These are phyloP conservation scores for Cephalophus harveyi DNA, from an alignment of 2,113 vertebrate species.

Conservation along the genomic window DNA sequence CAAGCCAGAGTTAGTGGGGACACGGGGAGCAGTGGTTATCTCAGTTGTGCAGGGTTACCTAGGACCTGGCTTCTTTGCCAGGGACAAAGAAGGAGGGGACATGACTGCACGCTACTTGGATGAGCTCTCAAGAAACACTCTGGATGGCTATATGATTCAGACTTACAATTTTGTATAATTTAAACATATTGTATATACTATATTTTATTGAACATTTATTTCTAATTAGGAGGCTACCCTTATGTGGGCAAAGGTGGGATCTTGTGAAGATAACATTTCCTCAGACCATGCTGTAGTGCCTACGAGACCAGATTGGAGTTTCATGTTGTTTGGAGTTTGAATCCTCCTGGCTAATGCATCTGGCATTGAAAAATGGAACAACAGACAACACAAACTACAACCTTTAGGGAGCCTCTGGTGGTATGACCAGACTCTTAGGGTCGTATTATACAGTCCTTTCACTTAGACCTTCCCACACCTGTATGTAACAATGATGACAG, in stretches of 20 bases:
- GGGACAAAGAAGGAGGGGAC: neutral
- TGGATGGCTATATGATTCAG: neutral
- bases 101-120: neutral
- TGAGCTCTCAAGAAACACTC: neutral
- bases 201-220: neutral
- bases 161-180: neutral
- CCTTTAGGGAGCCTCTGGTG: neutral
- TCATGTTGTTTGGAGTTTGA: neutral
- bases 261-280: neutral
- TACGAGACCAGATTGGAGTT: neutral
- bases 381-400: neutral
- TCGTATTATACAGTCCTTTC: neutral
- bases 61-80: neutral
- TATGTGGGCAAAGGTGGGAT: neutral
- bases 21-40: rapidly evolving
- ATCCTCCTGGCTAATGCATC: neutral
- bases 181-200: neutral
- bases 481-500: neutral
- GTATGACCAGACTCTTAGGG: neutral
- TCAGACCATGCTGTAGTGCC: neutral
- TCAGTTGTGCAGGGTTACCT: neutral
- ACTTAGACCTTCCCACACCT: neutral
- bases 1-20: neutral
- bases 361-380: neutral
- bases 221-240: neutral